Base-by-base conservation (phyloP, 2,797 vertebrate species). In the Phoxinus dragarum region DNA sequence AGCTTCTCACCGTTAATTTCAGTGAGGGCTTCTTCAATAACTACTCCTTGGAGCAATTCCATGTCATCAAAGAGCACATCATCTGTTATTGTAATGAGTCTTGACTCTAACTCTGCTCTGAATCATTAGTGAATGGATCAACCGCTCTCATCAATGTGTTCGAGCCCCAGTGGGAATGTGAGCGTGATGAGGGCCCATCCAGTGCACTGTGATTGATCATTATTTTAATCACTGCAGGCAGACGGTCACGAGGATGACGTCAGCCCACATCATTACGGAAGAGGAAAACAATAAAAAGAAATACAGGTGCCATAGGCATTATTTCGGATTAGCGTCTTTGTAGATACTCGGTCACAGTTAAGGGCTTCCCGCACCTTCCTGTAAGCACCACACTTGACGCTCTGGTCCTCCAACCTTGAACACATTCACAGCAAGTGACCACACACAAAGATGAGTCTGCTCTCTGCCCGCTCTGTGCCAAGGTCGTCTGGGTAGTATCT, bases 161-260 rank as follows among this genome's bases (percentile, higher is more conserved):
- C 3, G 61, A 82, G 66, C 44, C 72, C 82, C 79, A 64, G 86
- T 75, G 82, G 86, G 86, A 81, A 64, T 40, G 52, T 61, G 64
- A 61, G 73, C 67, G 49, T 82, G 82, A 87, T 81, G 78, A 86
- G 83, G 79, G 82, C 69, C 83, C 61, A 81, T 84, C 79, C 86
- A 81, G 66, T 12, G 44, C 54, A 44, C 71, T 23, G 52, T 76
- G 82, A 85, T 88, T 88, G 86, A 88, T 85, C 86, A 81, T 88
- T 66, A 88, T 88, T 82, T 88, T 88, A 88, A 88, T 88, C 86
- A 81, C 77, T 71, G 73, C 78, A n/a, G 83, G 86, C 86, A 84
- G 78, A 85, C 67, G 40, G 73, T 84, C 78, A 78, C 34, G 21
- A 74, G 68, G 66, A 81, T 42, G 16, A 49, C 74, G 38, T 77